Base-by-base conservation (phyloP, 2,113 vertebrate species). In the Seriola aureovittata region DNA sequence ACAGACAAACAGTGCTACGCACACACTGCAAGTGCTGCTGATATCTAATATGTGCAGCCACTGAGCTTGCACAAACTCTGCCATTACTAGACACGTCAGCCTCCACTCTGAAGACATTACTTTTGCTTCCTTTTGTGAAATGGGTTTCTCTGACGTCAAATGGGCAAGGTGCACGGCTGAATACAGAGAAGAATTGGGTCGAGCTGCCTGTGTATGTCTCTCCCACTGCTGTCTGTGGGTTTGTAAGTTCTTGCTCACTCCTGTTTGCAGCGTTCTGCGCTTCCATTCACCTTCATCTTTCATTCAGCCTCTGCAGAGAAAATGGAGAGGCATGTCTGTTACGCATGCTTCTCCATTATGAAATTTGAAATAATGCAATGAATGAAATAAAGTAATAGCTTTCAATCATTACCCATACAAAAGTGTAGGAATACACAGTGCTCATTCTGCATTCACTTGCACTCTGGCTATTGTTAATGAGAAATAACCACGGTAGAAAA, bases 61-160 rank as follows among this genome's bases (percentile, higher is more conserved):
- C 85, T 80, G 79, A 89, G 81, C 69, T 79, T 78, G 80, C 80
- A 91, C 76, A 91, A 69, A 83, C 69, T 71, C 74, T 81, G 73
- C 55, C 77, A 80, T 85, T 59, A 74, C 42, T 50, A 72, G 54
- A 70, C 64, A 80, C 68, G 79, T 42, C 75, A 85, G 52, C 81
- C 55, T 77, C 71, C 54, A 10, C 84, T 79, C 72, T 42, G 65
- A 89, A 87, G 85, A 76, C 81, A 80, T 80, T 86, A 89, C 80
- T 76, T 88, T 29, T 84, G 86, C 75, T 85, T 80, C 79, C 84
- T 88, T 94, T 89, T 88, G 78, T 81, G 67, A 82, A 87, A 89
- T 74, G 77, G 86, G 72, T 93, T 90, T 88, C 80, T 91, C 82
- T 92, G 90, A 93, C 86, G 88, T 93, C 89, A 92, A 82, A 88